Conservation (phyloP, 92 coral and sea anemone genomes). For the Epizoanthus scotinus region DNA sequence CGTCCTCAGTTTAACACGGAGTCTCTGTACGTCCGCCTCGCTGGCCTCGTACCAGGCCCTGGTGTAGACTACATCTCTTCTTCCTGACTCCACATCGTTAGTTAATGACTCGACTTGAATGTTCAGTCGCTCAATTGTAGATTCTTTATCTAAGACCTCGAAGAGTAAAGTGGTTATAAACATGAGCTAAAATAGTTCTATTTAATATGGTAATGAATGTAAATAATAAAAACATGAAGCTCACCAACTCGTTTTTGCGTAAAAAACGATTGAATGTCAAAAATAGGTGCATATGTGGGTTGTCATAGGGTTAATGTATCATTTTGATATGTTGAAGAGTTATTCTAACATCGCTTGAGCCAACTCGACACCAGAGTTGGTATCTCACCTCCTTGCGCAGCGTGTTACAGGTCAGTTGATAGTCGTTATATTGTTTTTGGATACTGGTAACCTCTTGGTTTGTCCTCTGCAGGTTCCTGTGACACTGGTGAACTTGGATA, state of each 20-base stretch:
- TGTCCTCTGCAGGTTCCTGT: background rate
- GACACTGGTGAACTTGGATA: constrained; percentile 15
- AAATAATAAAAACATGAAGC: too few relatives aligned
- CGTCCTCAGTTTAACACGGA: background rate
- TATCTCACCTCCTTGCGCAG: background rate
- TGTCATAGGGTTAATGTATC: too few relatives aligned
- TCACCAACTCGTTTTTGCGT: too few relatives aligned
- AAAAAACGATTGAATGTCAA: too few relatives aligned
- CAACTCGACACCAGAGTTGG: too few relatives aligned
- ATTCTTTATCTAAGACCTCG: constrained; percentile 27
- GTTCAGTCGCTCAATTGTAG: constrained; percentile 9
- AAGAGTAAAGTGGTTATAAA: background rate
- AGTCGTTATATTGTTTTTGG: background rate
- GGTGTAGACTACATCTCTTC: background rate
- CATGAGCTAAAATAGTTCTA: too few relatives aligned
- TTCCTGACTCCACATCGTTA: background rate
- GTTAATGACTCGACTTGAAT: constrained; percentile 5
- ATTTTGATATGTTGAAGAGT: too few relatives aligned
- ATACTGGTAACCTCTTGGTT: constrained; percentile 1
- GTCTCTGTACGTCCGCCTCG: constrained; percentile 2
- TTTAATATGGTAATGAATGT: too few relatives aligned
- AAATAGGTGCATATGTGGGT: too few relatives aligned
- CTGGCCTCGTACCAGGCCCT: constrained; percentile 2
- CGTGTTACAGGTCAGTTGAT: background rate
- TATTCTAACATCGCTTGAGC: too few relatives aligned